Evolutionary conservation across 1,140 invertebrate genomes (phyloP), one percentile per base, ranked within the genome.

Genomic region (Caenorhabditis briggsae): DNA sequence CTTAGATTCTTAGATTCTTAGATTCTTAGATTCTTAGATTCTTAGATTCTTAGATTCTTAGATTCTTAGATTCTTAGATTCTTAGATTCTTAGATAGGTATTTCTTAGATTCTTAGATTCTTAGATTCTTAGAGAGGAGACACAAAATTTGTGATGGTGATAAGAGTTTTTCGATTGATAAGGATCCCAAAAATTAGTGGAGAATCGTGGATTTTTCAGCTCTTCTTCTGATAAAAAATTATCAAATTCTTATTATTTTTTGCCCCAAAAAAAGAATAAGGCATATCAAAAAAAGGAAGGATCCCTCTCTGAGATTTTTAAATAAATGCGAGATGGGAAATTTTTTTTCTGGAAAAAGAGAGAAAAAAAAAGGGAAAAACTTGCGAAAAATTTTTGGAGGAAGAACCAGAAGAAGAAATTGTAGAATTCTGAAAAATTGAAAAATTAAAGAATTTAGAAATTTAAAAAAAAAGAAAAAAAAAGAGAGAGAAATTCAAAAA

Each of bases 251-350:
- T 33, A 33, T 1, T 2, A 2, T 33, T 33, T 33, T 33, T 33
- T 33, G 1, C 1, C 33, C 56, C 14, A 58, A 58, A 18, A n/a
- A 14, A 18, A 58, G n/a, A 7, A 58, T 0, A 58, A n/a, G 56
- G n/a, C 1, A 20, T 11, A 25, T 25, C 8, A 11, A 23, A 25
- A 25, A 20, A 11, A 9, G 6, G 23, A 25, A 20, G 20, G 23
- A n/a, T 9, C n/a, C 56, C n/a, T n/a, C 55, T 25, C 2, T 9
- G 2, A 16, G 50, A 53, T 16, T 53, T 11, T 16, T 53, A 25
- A 61, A 61, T 61, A 61, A 61, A 61, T 61, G 58, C 14, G 58
- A 8, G 58, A 61, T 61, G 58, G 58, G 58, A 61, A 25, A 61
- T 8, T 61, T 56, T 12, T n/a, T n/a, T n/a, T n/a, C n/a, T n/a